These are phyloP conservation scores for Helarctos malayanus DNA, from an alignment of 2,797 vertebrate species.

Conservation along the genomic window DNA sequence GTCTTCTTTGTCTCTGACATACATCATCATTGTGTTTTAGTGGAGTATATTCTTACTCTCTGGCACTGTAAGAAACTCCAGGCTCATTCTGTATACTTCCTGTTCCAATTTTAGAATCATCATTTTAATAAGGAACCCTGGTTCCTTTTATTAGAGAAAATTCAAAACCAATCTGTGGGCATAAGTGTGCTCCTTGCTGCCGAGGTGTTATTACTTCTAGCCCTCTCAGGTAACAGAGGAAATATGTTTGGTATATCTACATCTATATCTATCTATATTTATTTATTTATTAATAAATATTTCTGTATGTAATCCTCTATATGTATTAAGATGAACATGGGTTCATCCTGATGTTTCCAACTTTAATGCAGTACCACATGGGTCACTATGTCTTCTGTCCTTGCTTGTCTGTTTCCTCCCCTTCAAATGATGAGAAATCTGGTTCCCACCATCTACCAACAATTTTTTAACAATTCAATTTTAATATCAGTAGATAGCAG, in stretches of 20 bases:
- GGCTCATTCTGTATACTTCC: not conserved
- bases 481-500: not conserved
- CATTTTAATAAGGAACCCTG: not conserved
- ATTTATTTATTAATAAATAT: not conserved
- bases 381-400: not conserved
- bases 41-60: not conserved
- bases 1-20: not conserved
- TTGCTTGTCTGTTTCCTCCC: not conserved
- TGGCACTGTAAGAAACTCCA: not conserved
- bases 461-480: not conserved
- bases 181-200: not conserved
- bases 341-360: not conserved
- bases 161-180: not conserved
- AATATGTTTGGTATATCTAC: not conserved
- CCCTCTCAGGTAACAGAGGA: not conserved
- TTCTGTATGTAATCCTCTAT: not conserved
- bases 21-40: not conserved
- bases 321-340: not conserved
- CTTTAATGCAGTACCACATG: not conserved
- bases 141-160: not conserved
- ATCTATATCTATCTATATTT: no score
- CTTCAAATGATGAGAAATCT: not conserved
- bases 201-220: not conserved
- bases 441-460: not conserved
- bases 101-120: not conserved